Evolutionary conservation across 2,113 vertebrate species (phyloP).

Genomic region (Hassar affinis): DNA sequence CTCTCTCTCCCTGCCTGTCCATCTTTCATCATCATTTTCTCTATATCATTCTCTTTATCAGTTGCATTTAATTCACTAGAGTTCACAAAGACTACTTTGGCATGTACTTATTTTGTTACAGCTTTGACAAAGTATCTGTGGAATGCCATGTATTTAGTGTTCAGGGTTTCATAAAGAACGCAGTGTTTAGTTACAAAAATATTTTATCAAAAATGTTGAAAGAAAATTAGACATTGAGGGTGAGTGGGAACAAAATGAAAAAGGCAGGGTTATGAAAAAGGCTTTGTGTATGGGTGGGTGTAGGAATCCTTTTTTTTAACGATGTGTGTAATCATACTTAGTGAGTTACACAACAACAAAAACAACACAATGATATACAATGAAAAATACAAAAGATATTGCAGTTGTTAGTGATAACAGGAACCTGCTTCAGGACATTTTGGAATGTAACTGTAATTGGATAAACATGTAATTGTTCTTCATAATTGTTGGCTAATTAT

Average conservation of each 20-base stretch:
- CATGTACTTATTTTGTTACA: neutral
- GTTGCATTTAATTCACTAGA: neutral
- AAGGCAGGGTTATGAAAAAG: neutral
- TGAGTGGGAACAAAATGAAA: neutral
- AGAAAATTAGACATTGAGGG: neutral
- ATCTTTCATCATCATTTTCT: neutral
- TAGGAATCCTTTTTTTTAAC: neutral
- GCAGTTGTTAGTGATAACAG: neutral
- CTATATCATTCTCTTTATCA: neutral
- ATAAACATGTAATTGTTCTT: neutral
- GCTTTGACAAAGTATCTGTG: neutral
- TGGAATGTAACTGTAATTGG: neutral
- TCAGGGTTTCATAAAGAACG: neutral
- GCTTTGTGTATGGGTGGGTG: neutral
- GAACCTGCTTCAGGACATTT: neutral
- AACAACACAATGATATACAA: neutral
- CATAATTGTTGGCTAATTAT: neutral
- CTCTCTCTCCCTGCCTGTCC: neutral
- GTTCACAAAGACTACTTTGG: no score
- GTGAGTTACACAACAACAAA: neutral
- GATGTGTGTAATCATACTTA: neutral
- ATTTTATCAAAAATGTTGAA: neutral
- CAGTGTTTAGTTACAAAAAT: neutral
- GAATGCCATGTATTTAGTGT: neutral
- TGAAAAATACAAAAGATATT: neutral